Evolutionary conservation across 2,113 vertebrate species (phyloP).

Genomic region (Hypocryptadius cinnamomeus): DNA sequence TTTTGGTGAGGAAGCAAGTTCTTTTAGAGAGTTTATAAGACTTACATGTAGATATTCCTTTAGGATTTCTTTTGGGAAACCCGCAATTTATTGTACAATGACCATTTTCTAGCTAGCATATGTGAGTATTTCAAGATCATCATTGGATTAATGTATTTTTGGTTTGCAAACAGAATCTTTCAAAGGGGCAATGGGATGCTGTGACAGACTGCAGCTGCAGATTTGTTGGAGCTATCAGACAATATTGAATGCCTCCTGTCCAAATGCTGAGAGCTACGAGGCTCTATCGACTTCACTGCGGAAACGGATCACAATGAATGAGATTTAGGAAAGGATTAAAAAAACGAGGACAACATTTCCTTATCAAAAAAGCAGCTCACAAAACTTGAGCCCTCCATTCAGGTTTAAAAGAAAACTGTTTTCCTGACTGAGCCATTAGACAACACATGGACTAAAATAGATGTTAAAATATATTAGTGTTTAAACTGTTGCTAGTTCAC

Average conservation of each 20-base stretch:
- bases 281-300: conserved; percentile 23
- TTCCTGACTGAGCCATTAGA: not conserved
- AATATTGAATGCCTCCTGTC: conserved; percentile 42
- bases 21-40: not conserved
- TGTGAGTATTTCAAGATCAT: not conserved
- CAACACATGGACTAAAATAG: not conserved
- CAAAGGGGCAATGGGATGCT: not conserved
- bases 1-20: not conserved
- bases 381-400: not conserved
- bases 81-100: not conserved
- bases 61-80: not conserved
- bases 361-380: not conserved
- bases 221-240: conserved; percentile 30
- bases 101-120: not conserved
- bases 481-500: not conserved
- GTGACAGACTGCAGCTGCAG: not conserved
- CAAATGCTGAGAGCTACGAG: conserved; percentile 4
- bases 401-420: not conserved
- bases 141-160: not conserved
- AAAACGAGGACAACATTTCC: not conserved
- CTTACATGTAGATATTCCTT: not conserved
- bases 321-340: conserved; percentile 14
- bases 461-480: not conserved
- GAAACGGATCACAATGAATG: not conserved
- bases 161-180: conserved; percentile 17